phyloP scores from a whole-genome alignment of 2,888 invertebrate species.

The Himalopsyche tibetana region DNA sequence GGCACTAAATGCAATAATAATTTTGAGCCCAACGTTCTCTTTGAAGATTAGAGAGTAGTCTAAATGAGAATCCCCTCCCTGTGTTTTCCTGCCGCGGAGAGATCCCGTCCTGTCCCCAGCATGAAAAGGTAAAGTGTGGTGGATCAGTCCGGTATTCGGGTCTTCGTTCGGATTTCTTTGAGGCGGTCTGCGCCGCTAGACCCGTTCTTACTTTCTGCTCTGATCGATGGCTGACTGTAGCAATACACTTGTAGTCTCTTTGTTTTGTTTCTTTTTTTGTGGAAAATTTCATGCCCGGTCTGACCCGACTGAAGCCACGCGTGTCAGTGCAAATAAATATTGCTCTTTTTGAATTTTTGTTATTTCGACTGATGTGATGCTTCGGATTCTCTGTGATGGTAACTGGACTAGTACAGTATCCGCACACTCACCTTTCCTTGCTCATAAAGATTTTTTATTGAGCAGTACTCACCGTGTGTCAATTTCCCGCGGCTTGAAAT shows the following conservation, averaged over 20 bases:
- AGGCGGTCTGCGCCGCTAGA: constrained; percentile 25
- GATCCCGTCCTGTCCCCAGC: constrained; percentile 63
- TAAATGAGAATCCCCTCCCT: constrained; percentile 1
- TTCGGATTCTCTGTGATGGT: constrained; percentile 66
- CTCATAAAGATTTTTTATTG: constrained; percentile 67
- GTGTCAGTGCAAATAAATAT: constrained; percentile 4
- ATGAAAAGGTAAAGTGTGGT: constrained; percentile 74
- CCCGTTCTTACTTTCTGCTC: constrained; percentile 66
- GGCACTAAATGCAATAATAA: not conserved
- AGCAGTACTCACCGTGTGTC: not conserved
- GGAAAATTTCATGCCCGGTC: constrained; percentile 61
- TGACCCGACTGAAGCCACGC: constrained; percentile 57
- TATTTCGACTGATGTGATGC: constrained; percentile 51
- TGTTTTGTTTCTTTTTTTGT: constrained; percentile 53
- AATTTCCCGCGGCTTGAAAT: not conserved
- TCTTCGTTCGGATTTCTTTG: constrained; percentile 42
- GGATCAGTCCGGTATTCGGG: constrained; percentile 68
- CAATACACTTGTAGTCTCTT: constrained; percentile 50
- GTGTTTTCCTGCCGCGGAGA: not conserved
- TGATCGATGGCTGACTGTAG: constrained; percentile 69
- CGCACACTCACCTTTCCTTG: constrained; percentile 76
- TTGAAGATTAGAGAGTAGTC: not conserved
- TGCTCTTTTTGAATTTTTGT: constrained; percentile 39
- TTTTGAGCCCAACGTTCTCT: not conserved
- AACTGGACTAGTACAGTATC: constrained; percentile 72